These are phyloP conservation scores for Larimichthys crocea DNA, from an alignment of 2,113 vertebrate genomes.

Conservation along the genomic window DNA sequence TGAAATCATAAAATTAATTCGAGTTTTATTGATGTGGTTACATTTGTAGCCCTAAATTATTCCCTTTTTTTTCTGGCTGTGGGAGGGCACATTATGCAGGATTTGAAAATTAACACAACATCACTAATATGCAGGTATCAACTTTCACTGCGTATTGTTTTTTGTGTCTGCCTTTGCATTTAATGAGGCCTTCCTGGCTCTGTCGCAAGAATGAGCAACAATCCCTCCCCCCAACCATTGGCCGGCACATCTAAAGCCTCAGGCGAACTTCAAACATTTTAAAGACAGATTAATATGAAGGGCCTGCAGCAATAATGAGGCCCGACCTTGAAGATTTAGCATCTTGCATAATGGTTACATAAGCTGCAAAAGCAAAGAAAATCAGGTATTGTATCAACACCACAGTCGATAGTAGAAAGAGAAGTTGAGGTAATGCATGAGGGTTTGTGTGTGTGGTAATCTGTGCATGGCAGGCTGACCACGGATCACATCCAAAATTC, in stretches of 20 bases:
- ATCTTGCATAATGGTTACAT: conserved; percentile 66
- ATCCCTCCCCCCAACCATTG: conserved; percentile 22
- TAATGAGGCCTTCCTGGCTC: conserved; percentile 65
- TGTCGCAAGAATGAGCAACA: conserved; percentile 50
- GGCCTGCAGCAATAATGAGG: conserved; percentile 63
- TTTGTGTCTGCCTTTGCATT: conserved; percentile 39
- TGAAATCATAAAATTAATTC: no score
- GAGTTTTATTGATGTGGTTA: no score
- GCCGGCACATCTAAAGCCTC: conserved; percentile 66
- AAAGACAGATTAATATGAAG: conserved; percentile 68
- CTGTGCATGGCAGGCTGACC: neutral
- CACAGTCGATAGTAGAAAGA: neutral
- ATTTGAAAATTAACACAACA: conserved; percentile 19
- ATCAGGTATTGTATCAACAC: conserved; percentile 53
- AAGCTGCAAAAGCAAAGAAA: conserved; percentile 53
- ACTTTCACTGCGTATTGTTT: conserved; percentile 33
- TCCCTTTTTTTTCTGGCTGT: conserved; percentile 4
- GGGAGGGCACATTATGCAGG: neutral
- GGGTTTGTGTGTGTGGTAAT: conserved; percentile 17
- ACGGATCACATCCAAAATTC: conserved; percentile 18
- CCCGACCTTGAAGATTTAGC: conserved; percentile 48
- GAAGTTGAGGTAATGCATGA: conserved; percentile 11
- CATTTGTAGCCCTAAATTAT: no score
- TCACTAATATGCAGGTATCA: neutral
- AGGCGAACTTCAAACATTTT: conserved; percentile 60